A percentile compares a stretch with the other conserved stretches of the same genome.
Conservation (phyloP, 2,797 vertebrate species). For the Heliangelus exortis region DNA sequence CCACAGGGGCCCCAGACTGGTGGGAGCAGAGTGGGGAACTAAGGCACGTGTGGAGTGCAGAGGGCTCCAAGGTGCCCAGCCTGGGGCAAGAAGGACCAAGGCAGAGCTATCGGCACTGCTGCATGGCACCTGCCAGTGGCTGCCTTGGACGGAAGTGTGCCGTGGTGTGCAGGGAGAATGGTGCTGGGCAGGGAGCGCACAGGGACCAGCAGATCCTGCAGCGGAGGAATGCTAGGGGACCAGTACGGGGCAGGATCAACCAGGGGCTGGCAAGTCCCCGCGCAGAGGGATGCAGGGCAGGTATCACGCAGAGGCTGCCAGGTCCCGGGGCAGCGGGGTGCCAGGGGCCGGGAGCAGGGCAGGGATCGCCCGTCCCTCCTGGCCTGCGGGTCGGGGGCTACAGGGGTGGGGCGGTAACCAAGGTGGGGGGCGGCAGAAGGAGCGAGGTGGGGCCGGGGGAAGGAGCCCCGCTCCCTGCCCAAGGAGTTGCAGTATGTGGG, state of each 20-base stretch:
- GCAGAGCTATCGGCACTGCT: background rate
- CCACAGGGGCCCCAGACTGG: background rate
- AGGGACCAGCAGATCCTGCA: background rate
- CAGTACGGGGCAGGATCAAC: background rate
- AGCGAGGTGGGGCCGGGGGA: background rate
- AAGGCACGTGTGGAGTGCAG: accelerated
- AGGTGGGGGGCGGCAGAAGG: background rate
- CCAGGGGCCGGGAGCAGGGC: background rate
- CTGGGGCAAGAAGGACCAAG: background rate
- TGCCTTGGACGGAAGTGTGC: background rate
- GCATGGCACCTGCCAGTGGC: background rate
- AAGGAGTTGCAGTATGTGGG: background rate
- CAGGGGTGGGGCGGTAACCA: background rate
- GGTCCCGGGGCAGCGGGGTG: background rate
- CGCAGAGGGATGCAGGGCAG: background rate
- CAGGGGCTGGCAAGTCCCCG: background rate
- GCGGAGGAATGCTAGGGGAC: no score
- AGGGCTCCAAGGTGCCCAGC: background rate
- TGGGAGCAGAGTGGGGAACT: background rate
- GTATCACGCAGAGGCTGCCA: background rate
- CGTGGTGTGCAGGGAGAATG: accelerated
- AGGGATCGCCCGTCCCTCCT: background rate
- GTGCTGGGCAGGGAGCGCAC: background rate
- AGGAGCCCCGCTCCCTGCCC: background rate
- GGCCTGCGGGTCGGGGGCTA: background rate